Conservation (phyloP, 1,140 invertebrate genomes). For the Cyrtorhinus lividipennis region DNA sequence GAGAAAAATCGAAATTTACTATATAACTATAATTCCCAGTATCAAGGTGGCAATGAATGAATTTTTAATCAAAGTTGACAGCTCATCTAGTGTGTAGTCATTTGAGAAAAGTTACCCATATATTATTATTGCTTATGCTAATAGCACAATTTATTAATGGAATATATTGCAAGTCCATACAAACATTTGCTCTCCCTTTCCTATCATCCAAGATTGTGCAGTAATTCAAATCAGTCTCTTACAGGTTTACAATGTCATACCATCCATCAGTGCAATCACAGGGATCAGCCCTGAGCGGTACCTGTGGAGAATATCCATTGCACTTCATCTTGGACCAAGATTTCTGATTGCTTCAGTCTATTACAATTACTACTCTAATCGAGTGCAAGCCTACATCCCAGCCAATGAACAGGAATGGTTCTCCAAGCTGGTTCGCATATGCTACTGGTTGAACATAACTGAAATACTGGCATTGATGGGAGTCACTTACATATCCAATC, state of each 20-base stretch:
- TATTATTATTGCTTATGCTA: too few species aligned
- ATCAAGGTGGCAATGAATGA: too few species aligned
- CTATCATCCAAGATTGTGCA: too few species aligned
- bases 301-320: constrained; percentile 80
- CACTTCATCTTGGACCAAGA: constrained; percentile 74
- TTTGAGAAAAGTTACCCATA: too few species aligned
- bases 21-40: too few species aligned
- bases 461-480: constrained; percentile 71
- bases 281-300: constrained; percentile 81
- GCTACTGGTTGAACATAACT: constrained; percentile 70
- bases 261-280: constrained; percentile 81
- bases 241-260: constrained; percentile 80
- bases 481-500: constrained; percentile 83
- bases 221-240: constrained; percentile 22
- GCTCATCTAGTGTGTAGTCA: too few species aligned
- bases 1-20: too few species aligned
- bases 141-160: too few species aligned
- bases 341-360: constrained; percentile 71
- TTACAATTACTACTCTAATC: constrained; percentile 56
- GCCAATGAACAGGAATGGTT: constrained; percentile 7
- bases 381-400: not conserved
- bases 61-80: too few species aligned
- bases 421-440: constrained; percentile 44
- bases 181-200: too few species aligned
- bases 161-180: too few species aligned